Evolutionary conservation across 2,797 vertebrate genomes (phyloP), one percentile per base, ranked within the genome.

Genomic region (Silurus aristotelis): DNA sequence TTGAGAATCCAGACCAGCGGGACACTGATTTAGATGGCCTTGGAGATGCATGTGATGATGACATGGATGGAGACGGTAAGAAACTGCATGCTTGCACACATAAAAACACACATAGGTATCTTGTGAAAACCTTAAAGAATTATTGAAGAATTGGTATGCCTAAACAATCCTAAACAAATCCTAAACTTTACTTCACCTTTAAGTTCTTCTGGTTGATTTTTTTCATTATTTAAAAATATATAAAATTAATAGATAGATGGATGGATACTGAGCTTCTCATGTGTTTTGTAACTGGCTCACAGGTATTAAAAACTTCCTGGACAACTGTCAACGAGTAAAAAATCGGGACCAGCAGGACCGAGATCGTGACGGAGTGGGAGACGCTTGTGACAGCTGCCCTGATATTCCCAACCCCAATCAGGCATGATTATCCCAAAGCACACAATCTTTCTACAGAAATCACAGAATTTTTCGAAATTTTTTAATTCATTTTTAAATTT

Each of bases 51-150:
- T 99, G 98, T 52, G 98, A 99, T 71, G 96, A 99, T 15, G 98
- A 99, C 94, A 99, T 99, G 96, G 98, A 99, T 84, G 97, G 97
- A 91, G 98, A 99, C n/a, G 97, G 98, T 99, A 82, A 83, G 92
- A 87, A 43, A 83, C 87, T 87, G 88, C 86, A 83, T 84, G 13
- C 9, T 77, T 82, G 19, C 84, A 87, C 89, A 92, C 27, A 48
- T 13, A 67, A 22, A 17, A n/a, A 72, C 15, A 61, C 38, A 14
- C 88, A 75, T 43, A 52, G 0, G 48, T 2, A 52, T 6, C 17
- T 61, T 79, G 12, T n/a, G 6, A 78, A 12, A 10, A 61, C 20
- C 19, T 13, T 61, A 12, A 10, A 78, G 17, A 60, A 7, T 38
- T 22, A 38, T 13, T 78, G 1, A 13, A 38, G 22, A 43, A 78